Base-by-base conservation (phyloP, 53 echinoderm and acorn worm species). In the Zoroaster sp. region DNA sequence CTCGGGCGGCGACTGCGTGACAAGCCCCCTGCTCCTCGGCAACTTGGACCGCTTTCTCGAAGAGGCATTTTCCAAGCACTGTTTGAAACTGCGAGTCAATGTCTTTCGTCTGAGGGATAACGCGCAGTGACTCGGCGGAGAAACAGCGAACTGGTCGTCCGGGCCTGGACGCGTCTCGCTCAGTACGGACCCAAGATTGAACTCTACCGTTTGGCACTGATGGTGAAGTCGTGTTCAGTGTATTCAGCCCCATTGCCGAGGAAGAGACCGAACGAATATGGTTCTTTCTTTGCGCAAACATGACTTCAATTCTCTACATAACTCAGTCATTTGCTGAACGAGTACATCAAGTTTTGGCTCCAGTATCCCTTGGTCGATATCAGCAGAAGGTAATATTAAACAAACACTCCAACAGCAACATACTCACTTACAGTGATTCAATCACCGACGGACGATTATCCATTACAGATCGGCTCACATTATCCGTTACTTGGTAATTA, bases 61-160 rank as follows among this genome's bases (percentile, higher is more conserved):
- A 97, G 46, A 97, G 90, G 55, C 89, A 88, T 86, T 95, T 95
- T 11, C 98, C 95, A 0, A 97, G 91, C 23, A 94, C 93, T 39
- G 90, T 90, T 55, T 97, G 98, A 53, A 97, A 97, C 87, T 97
- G 94, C 18, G 98, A 97, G 72, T 97, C 95, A 34, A 97, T 77
- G 45, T 94, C 95, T n/a, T 73, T 35, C 3, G 69, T 73, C 66
- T 92, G 71, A 13, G 81, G 81, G 38, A 91, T 91, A 47, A 85
- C 68, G 40, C 43, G 71, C 3, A 89, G 53, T 35, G 78, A 79
- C 35, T 89, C 89, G 34, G 89, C 89, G 32, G 89, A 89, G 54
- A 89, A 73, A 53, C 89, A 69, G 3, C 89, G 89, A n/a, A 35
- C 39, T 2, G 78, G 78, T 45, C 34, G 88, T 6, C 78, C 47